Conservation (phyloP, 2,888 invertebrate species). For the Leptura quadrifasciata region DNA sequence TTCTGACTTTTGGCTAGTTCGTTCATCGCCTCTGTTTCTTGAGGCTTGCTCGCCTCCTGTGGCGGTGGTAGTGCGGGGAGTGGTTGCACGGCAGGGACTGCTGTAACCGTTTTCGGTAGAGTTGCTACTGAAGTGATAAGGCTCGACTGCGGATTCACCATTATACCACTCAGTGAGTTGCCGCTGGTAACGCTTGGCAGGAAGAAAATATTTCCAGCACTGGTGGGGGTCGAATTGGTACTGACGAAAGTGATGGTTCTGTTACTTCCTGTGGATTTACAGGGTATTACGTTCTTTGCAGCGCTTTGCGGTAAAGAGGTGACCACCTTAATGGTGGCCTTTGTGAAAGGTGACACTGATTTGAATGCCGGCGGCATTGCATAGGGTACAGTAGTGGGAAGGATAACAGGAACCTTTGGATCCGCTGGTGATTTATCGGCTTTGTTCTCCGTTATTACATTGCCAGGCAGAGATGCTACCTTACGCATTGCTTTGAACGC, state of each 20-base stretch:
- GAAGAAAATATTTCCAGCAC: conserved; percentile 11
- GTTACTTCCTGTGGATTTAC: background rate
- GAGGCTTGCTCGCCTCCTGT: background rate
- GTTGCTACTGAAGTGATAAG: background rate
- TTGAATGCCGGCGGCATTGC: background rate
- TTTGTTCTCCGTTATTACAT: background rate
- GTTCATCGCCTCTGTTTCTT: background rate
- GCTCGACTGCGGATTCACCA: conserved; percentile 23
- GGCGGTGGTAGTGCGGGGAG: background rate
- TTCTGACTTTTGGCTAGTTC: background rate
- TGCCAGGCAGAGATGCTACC: conserved; percentile 47
- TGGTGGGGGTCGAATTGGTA: conserved; percentile 13
- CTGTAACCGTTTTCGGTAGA: conserved; percentile 2
- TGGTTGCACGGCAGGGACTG: background rate
- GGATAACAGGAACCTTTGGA: background rate
- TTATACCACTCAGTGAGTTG: conserved; percentile 1
- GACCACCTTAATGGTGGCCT: conserved; percentile 41
- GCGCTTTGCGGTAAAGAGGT: conserved; percentile 27
- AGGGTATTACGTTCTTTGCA: conserved; percentile 17
- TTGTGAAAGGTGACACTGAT: conserved; percentile 20
- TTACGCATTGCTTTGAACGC: conserved; percentile 56
- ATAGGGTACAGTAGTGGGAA: conserved; percentile 13
- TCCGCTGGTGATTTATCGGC: background rate
- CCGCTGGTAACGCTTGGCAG: conserved; percentile 2
- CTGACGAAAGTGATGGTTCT: conserved; percentile 22